phyloP scores from a whole-genome alignment of 2,888 invertebrate genomes.

The Drosophila bunnanda region DNA sequence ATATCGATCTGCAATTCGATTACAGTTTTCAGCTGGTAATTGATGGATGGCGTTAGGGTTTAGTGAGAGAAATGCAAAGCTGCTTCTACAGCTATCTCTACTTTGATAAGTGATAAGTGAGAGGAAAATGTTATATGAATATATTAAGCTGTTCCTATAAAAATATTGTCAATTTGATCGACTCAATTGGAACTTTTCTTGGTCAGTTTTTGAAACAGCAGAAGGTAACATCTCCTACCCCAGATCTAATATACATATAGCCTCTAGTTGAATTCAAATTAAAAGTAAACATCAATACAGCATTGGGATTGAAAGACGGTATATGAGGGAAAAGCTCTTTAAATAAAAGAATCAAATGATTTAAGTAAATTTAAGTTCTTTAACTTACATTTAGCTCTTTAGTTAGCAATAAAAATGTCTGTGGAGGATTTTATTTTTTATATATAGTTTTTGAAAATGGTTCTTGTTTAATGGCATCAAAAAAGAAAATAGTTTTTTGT shows the following conservation, averaged over 20 bases:
- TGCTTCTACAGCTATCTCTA: not conserved
- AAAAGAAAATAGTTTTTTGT: too few relatives aligned
- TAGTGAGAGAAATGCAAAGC: not conserved
- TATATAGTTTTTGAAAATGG: not conserved
- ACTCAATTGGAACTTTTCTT: not conserved
- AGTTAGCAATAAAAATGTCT: not conserved
- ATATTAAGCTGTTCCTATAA: not conserved
- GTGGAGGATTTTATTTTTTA: not conserved
- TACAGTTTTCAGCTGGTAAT: slow-evolving; percentile 45
- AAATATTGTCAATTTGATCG: not conserved
- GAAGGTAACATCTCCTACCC: not conserved
- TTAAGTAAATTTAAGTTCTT: not conserved
- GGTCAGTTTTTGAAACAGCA: not conserved
- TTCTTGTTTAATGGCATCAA: not conserved
- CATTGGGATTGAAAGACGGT: not conserved
- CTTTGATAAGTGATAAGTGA: not conserved
- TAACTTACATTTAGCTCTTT: not conserved
- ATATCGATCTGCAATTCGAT: slow-evolving; percentile 44
- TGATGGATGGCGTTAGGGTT: slow-evolving; percentile 61
- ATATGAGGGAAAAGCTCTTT: not conserved
- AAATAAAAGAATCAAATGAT: not conserved
- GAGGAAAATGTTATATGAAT: not conserved
- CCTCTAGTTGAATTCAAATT: slow-evolving; percentile 36
- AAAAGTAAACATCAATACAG: slow-evolving; percentile 21
- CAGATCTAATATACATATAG: slow-evolving; percentile 31